Base-by-base conservation (phyloP, 2,797 vertebrate genomes). In the Manis pentadactyla region DNA sequence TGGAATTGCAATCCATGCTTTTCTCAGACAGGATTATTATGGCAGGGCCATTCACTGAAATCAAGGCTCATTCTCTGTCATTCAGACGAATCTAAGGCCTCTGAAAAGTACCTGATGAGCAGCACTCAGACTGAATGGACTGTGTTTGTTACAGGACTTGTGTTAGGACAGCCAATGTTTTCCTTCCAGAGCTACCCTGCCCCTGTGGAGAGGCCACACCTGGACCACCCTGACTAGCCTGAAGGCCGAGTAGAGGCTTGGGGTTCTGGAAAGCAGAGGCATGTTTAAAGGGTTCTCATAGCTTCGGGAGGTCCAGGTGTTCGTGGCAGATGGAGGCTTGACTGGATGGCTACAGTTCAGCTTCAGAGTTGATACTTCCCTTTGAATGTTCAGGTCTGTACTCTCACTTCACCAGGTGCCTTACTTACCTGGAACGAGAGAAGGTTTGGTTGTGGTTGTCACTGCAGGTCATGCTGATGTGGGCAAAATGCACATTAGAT, bases 61-160 rank as follows among this genome's bases (percentile, higher is more conserved):
- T 98, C 97, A 97, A 94, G 49, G 27, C 74, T 87, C 74, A 96
- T 97, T 98, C 85, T 97, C 91, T 90, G 59, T 88, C 71, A 53
- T 63, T 90, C 59, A 69, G 55, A 39, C 23, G 27, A 86, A 95
- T 78, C 69, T 49, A 23, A 73, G 37, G 46, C 57, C 64, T 96
- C 53, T 97, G 96, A 98, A 98, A 96, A 73, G 81, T 83, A 46
- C 79, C 73, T 97, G 97, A 97, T 86, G 87, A 95, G 75, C 59
- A n/a, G 73, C 3, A n/a, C 42, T 88, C 21, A 42, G 69, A 93
- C 64, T 55, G 87, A 88, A 77, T 59, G 73, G 17, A 21, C 59
- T 31, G 29, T 93, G 75, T 87, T 96, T 95, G 75, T 64, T 77
- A 61, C 7, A 90, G 66, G 83, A 37, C 94, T 42, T 87, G 39